Conservation (phyloP, 2,888 invertebrate species). For the Gastrophysa polygoni region DNA sequence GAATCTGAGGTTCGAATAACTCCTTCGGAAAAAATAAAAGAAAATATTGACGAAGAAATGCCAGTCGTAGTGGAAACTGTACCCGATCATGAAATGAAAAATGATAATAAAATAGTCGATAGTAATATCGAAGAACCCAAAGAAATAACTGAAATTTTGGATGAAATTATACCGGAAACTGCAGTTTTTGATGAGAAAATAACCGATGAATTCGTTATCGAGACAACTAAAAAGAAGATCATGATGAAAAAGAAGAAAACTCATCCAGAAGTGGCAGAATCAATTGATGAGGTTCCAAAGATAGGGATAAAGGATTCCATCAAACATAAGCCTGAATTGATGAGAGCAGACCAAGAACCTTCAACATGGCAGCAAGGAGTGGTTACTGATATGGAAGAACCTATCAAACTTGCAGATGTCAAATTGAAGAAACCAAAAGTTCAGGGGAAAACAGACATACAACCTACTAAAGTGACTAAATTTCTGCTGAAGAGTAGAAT, state of each 20-base stretch:
- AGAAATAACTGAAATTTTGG: constrained; percentile 11
- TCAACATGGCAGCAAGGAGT: constrained; percentile 53
- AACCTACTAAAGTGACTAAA: constrained; percentile 56
- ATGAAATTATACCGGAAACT: neutral
- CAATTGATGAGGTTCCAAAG: constrained; percentile 51
- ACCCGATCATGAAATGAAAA: neutral
- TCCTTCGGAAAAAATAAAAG: neutral
- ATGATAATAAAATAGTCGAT: neutral
- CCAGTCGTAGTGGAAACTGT: constrained; percentile 23
- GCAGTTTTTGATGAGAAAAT: constrained; percentile 9
- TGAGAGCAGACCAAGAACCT: constrained; percentile 36
- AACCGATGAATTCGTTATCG: constrained; percentile 44
- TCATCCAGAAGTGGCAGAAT: constrained; percentile 45
- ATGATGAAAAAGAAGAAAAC: constrained; percentile 50
- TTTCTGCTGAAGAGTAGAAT: constrained; percentile 60
- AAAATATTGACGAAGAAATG: constrained; percentile 25
- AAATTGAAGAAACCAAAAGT: constrained; percentile 57
- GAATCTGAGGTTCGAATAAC: constrained; percentile 31
- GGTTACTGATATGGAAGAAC: constrained; percentile 49
- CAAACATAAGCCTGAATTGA: constrained; percentile 26
- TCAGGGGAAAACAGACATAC: constrained; percentile 50
- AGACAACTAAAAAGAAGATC: constrained; percentile 37
- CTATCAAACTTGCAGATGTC: constrained; percentile 63
- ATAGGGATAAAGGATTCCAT: constrained; percentile 36
- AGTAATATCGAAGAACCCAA: neutral